Conservation (phyloP, 2,113 vertebrate genomes). For the Agelaius phoeniceus region DNA sequence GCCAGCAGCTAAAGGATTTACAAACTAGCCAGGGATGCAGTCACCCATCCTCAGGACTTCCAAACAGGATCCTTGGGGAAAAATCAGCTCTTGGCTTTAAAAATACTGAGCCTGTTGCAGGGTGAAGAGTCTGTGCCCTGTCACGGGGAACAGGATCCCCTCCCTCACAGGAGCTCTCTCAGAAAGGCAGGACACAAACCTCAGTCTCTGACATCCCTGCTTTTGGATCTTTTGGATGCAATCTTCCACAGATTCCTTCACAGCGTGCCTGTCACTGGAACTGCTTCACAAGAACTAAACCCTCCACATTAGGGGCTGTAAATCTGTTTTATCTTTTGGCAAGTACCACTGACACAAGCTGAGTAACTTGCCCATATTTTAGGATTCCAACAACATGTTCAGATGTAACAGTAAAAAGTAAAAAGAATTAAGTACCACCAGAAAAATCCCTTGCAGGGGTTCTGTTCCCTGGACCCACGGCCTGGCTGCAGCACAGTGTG, state of each 20-base stretch:
- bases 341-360: neutral
- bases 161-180: neutral
- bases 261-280: neutral
- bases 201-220: rapidly evolving
- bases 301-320: neutral
- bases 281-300: neutral
- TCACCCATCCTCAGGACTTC: neutral
- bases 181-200: neutral
- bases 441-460: neutral
- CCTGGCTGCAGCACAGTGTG: neutral
- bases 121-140: neutral
- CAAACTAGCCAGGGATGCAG: neutral
- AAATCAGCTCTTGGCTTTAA: neutral
- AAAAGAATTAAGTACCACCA: neutral
- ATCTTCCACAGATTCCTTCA: neutral
- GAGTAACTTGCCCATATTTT: neutral
- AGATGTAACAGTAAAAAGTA: neutral
- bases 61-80: neutral
- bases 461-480: neutral
- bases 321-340: neutral
- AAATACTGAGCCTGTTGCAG: neutral
- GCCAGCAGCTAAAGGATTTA: neutral
- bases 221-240: neutral
- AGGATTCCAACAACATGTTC: neutral
- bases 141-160: neutral